Base-by-base conservation (phyloP, 2,888 invertebrate genomes). In the Pardosa pseudoannulata region DNA sequence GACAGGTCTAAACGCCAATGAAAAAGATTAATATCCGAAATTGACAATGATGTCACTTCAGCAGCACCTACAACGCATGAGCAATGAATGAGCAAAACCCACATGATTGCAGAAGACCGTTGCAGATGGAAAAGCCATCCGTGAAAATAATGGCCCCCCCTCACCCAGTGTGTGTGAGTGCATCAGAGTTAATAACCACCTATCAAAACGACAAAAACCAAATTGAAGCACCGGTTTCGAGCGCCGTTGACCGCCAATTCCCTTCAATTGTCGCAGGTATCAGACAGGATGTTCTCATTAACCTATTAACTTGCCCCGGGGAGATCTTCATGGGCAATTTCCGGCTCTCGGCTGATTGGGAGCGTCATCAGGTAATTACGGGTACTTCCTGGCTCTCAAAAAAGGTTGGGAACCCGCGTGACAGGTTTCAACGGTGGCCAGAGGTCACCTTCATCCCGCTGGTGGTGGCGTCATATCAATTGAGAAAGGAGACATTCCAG, bases 341-440 rank as follows among this genome's bases (percentile, higher is more conserved):
- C 79, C 79, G 85, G 85, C 41, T 41, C 32, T 41, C 72, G n/a
- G 56, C 56, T 81, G 82, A 75, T 79, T 74, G 78, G 78, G 39
- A 39, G 74, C 74, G 67, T 79, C 79, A 85, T 85, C 85, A 85
- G 85, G 85, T 85, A 85, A 85, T 85, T 85, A 85, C 85, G 73
- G 73, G 56, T 67, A 56, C 79, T 79, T 79, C 85, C 79, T 79
- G 79, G 28, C 41, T 36, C 16, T 23, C 64, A 62, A 65, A 71
- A 76, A 76, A 67, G 72, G 71, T 78, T 76, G 72, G 71, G 50
- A 71, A 65, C 41, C 27, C 41, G 73, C 31, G 68, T 81, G 83
- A 50, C 83, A 83, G 76, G 76, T 83, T 80, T 56, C 79, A 62
- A 81, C 73, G 46, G 79, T 65, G 46, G 74, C 39, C 68, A 50